Evolutionary conservation across 2,113 vertebrate species (phyloP), one percentile per base, ranked within the genome.

Genomic region (Dryoscopus gambensis): DNA sequence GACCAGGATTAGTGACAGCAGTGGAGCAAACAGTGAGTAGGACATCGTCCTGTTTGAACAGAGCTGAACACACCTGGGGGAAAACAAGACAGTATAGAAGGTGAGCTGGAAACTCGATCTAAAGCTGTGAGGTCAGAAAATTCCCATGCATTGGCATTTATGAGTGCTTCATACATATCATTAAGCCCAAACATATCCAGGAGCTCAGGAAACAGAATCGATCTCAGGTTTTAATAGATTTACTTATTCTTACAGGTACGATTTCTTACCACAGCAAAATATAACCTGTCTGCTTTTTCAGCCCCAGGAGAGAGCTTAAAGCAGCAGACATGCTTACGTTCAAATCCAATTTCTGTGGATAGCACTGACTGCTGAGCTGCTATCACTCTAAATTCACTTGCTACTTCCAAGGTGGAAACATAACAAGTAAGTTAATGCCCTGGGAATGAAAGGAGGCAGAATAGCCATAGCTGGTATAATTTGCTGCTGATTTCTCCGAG

Each of bases 1-100:
- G 4, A 5, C 18, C 46, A 31, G 63, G 40, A 23, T 27, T 3
- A 25, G 33, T 13, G 63, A 50, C 49, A 62, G 40, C 35, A 5
- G 30, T 10, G 47, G 10, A 55, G 12, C 46, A 53, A 19, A 47
- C 25, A 65, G 46, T 6, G 5, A 5, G 19, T 1, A 12, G 35
- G 17, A 22, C 23, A 25, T 6, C 8, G 19, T 47, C 40, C 22
- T 56, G 19, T 27, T 75, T n/a, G n/a, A 68, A 40, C 4, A 79
- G 35, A 44, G 39, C 49, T 30, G 31, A 53, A 15, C 37, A 37
- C 10, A 5, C 27, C 8, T 31, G 28, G 65, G 20, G 11, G 30
- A 10, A 16, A 10, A 31, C 5, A 62, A 11, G 9, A 8, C 39
- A 3, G 0, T 13, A 12, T 4, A 57, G 42, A 30, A 6, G 13